phyloP scores from a whole-genome alignment of 1,140 invertebrate genomes.

The Anthonomus grandis region DNA sequence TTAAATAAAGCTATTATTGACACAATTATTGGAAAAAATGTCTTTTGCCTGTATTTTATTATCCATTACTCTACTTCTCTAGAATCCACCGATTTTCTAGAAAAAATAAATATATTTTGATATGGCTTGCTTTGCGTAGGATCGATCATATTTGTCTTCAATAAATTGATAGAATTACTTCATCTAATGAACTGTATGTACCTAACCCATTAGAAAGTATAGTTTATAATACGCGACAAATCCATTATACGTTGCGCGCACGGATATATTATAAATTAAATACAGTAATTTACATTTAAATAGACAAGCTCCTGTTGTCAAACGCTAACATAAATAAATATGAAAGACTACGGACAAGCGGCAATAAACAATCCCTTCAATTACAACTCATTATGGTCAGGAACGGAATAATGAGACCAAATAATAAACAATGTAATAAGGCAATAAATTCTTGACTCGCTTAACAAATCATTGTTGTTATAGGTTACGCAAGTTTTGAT shows the following conservation, averaged over 20 bases:
- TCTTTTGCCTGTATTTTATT: no score
- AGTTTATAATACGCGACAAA: slow-evolving; percentile 6
- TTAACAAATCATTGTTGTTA: slow-evolving; percentile 28
- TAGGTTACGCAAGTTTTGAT: no score
- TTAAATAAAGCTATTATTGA: no score
- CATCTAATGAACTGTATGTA: no score
- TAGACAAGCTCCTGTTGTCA: slow-evolving; percentile 20
- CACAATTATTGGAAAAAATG: no score
- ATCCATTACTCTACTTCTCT: no score
- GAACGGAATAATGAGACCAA: slow-evolving; percentile 26
- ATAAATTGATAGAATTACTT: no score
- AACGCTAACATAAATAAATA: slow-evolving; percentile 28
- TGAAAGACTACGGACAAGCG: slow-evolving; percentile 24
- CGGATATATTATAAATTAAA: slow-evolving; percentile 25
- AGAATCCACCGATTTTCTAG: no score
- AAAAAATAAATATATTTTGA: no score
- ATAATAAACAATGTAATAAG: slow-evolving; percentile 32
- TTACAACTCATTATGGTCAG: slow-evolving; percentile 23
- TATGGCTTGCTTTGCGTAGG: no score
- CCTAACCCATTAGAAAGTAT: slow-evolving; percentile 14
- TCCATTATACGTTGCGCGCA: slow-evolving; percentile 17
- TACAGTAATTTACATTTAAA: slow-evolving; percentile 28
- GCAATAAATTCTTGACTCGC: slow-evolving; percentile 23
- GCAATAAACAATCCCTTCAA: slow-evolving; percentile 25
- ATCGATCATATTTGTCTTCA: no score